These are phyloP conservation scores for Pteruthius melanotis DNA, from an alignment of 2,113 vertebrate species.

Conservation along the genomic window DNA sequence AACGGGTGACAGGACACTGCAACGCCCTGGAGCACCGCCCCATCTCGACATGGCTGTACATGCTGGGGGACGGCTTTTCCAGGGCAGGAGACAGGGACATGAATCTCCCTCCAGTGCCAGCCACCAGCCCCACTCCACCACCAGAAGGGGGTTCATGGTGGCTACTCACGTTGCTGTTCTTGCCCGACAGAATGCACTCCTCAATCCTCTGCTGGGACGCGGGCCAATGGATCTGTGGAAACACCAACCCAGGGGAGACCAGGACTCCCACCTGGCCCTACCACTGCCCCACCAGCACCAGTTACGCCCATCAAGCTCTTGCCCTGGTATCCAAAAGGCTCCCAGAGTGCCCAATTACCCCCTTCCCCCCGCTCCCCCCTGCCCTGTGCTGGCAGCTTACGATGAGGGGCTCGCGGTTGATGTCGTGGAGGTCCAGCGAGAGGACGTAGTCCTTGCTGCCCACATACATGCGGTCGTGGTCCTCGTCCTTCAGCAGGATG, in stretches of 20 bases:
- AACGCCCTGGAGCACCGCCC: neutral
- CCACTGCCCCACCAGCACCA: neutral
- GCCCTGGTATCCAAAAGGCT: fast-evolving
- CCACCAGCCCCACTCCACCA: neutral
- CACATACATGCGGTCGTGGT: slow-evolving; percentile 98
- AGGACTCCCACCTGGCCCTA: neutral
- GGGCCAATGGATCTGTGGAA: slow-evolving; percentile 92
- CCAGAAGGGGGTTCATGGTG: neutral
- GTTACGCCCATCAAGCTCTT: fast-evolving
- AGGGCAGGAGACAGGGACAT: neutral
- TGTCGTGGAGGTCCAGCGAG: slow-evolving; percentile 95
- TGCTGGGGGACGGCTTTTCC: neutral
- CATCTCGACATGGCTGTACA: fast-evolving
- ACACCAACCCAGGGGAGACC: neutral
- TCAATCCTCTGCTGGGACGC: slow-evolving; percentile 90
- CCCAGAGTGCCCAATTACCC: fast-evolving
- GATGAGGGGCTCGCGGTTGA: slow-evolving; percentile 97
- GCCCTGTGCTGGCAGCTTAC: slow-evolving; percentile 68
- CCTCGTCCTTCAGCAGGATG: slow-evolving; percentile 95
- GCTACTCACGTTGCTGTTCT: slow-evolving; percentile 92
- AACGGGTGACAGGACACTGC: neutral
- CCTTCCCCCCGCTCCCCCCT: neutral
- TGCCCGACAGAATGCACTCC: slow-evolving; percentile 95
- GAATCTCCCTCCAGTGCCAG: neutral
- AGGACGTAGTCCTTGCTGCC: slow-evolving; percentile 98